Evolutionary conservation across 2,113 vertebrate genomes (phyloP).

Genomic region (Oryctolagus cuniculus): DNA sequence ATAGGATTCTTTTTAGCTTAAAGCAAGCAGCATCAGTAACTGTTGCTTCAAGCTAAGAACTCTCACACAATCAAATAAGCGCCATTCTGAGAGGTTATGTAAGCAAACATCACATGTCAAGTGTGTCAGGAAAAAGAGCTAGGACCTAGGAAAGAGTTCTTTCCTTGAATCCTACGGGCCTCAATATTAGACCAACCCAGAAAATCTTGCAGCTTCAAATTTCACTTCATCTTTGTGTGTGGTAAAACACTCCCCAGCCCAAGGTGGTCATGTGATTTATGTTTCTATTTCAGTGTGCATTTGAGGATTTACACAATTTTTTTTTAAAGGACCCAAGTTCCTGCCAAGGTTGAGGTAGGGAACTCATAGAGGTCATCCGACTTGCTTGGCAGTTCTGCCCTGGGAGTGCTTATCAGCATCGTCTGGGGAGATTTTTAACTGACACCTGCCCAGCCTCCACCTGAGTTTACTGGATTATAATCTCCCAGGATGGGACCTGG

Average conservation of each 20-base stretch:
- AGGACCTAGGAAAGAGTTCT: not conserved
- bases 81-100: conserved; percentile 55
- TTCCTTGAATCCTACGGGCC: not conserved
- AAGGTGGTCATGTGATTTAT: not conserved
- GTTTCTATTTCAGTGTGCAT: conserved; percentile 22
- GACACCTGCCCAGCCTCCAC: not conserved
- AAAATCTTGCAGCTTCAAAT: not conserved
- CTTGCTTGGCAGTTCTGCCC: not conserved
- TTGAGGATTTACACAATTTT: conserved; percentile 32
- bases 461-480: not conserved
- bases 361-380: not conserved
- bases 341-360: conserved; percentile 19
- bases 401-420: rapidly evolving
- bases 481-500: not conserved
- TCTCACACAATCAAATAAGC: conserved; percentile 18
- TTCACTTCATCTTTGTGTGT: not conserved
- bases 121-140: conserved; percentile 20
- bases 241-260: not conserved
- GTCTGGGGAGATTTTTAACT: not conserved
- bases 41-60: conserved; percentile 64
- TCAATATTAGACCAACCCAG: not conserved
- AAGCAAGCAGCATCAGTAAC: conserved; percentile 33
- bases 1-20: conserved; percentile 18
- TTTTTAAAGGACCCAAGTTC: not conserved
- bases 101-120: conserved; percentile 20